A percentile compares a stretch with the other conserved stretches of the same genome.
These are phyloP conservation scores for Drosophila ananassae DNA, from an alignment of 1,140 invertebrate species.

Conservation along the genomic window DNA sequence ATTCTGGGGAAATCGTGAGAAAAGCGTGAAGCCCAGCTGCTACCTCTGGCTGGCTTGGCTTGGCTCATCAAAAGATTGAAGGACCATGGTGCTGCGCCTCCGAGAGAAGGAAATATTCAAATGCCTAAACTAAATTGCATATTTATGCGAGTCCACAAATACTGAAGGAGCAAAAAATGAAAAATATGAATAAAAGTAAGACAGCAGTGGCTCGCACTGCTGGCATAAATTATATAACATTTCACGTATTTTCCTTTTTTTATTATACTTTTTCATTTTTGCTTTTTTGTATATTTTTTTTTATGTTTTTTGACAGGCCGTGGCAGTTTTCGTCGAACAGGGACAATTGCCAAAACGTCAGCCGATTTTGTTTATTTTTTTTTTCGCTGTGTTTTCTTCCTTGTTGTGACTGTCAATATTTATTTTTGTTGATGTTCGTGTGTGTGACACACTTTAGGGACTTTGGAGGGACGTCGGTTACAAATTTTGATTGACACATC, in stretches of 20 bases:
- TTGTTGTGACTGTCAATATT: conserved; percentile 67
- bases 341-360: conserved; percentile 58
- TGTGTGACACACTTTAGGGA: conserved; percentile 30
- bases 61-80: conserved; percentile 53
- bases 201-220: conserved; percentile 1
- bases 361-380: conserved; percentile 17
- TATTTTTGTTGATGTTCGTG: conserved; percentile 43
- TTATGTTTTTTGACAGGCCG: conserved; percentile 29
- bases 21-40: conserved; percentile 38
- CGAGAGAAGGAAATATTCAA: conserved; percentile 36
- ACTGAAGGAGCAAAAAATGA: conserved; percentile 9
- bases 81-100: background rate
- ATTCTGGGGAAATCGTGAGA: conserved; percentile 15
- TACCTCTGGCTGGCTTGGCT: background rate
- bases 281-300: conserved; percentile 13
- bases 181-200: background rate
- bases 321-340: conserved; percentile 33
- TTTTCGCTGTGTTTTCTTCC: conserved; percentile 26
- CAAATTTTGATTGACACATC: conserved; percentile 71
- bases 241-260: conserved; percentile 41
- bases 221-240: conserved; percentile 62
- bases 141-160: conserved; percentile 39
- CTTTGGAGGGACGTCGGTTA: conserved; percentile 23
- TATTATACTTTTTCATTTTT: conserved; percentile 43
- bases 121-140: conserved; percentile 57